Evolutionary conservation across 2,888 invertebrate species (phyloP).

Genomic region (Branchinecta sandiegonensis): DNA sequence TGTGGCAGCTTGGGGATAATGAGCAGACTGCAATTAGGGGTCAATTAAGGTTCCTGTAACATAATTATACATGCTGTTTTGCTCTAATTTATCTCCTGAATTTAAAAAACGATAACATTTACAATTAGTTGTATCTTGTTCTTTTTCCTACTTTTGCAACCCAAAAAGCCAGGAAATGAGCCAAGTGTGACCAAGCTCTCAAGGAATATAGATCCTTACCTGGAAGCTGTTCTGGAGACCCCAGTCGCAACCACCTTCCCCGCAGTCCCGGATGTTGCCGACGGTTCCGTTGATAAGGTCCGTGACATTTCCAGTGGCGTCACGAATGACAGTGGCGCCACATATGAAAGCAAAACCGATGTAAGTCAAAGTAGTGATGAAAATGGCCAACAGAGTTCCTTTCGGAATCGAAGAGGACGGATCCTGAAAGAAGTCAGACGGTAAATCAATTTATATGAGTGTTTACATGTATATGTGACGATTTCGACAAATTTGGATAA

Average conservation of each 20-base stretch:
- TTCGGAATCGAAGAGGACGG: slow-evolving; percentile 45
- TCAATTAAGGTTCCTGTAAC: too few relatives aligned
- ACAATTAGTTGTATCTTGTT: too few relatives aligned
- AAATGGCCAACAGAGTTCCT: slow-evolving; percentile 80
- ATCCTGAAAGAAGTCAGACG: slow-evolving; percentile 32
- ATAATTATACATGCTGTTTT: too few relatives aligned
- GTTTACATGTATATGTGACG: neutral
- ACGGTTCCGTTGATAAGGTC: slow-evolving; percentile 39
- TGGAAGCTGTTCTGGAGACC: slow-evolving; percentile 38
- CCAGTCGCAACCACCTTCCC: slow-evolving; percentile 32
- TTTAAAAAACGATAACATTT: too few relatives aligned
- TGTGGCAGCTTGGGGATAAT: too few relatives aligned
- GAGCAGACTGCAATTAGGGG: too few relatives aligned
- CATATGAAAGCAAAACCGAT: slow-evolving; percentile 63
- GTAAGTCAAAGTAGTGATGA: slow-evolving; percentile 73
- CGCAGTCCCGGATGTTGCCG: slow-evolving; percentile 37
- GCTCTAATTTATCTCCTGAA: too few relatives aligned
- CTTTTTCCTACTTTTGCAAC: too few relatives aligned
- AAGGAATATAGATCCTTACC: slow-evolving; percentile 30
- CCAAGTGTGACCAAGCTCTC: too few relatives aligned
- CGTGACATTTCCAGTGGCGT: slow-evolving; percentile 55
- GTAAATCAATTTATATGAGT: neutral
- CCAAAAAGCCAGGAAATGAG: too few relatives aligned
- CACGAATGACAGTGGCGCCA: slow-evolving; percentile 57
- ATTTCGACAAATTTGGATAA: too few relatives aligned